These are phyloP conservation scores for Henicopernis longicauda DNA, from an alignment of 2,113 vertebrate genomes.

Conservation along the genomic window DNA sequence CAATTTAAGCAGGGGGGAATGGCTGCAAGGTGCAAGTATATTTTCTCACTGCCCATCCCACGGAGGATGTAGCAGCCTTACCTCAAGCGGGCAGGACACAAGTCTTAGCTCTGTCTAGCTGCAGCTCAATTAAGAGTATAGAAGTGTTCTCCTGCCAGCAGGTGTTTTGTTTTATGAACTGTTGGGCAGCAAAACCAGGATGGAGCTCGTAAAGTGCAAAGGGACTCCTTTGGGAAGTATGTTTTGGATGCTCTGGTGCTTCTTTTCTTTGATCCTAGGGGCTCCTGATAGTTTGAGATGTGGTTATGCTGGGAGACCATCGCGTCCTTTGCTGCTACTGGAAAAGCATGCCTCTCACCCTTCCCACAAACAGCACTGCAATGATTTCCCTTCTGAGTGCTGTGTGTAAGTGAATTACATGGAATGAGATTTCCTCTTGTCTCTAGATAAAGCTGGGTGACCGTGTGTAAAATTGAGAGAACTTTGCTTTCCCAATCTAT, in stretches of 20 bases:
- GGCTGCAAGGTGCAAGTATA: background rate
- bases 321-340: background rate
- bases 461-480: conserved; percentile 53
- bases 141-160: background rate
- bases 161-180: background rate
- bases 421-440: conserved; percentile 27
- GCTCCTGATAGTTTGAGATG: background rate
- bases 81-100: background rate
- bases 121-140: background rate
- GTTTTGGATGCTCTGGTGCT: background rate
- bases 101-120: background rate
- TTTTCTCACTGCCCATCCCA: background rate
- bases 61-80: background rate
- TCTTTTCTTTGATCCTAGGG: background rate
- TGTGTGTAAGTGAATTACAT: conserved; percentile 43
- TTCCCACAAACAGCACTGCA: background rate
- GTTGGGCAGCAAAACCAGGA: background rate
- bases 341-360: background rate
- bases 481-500: conserved; percentile 30
- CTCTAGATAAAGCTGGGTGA: conserved; percentile 53
- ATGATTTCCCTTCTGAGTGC: conserved; percentile 40
- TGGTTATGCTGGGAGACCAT: background rate
- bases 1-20: background rate
- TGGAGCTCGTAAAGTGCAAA: background rate
- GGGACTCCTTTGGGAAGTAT: background rate